These are phyloP conservation scores for Todus mexicanus DNA, from an alignment of 2,797 vertebrate genomes.

Conservation along the genomic window DNA sequence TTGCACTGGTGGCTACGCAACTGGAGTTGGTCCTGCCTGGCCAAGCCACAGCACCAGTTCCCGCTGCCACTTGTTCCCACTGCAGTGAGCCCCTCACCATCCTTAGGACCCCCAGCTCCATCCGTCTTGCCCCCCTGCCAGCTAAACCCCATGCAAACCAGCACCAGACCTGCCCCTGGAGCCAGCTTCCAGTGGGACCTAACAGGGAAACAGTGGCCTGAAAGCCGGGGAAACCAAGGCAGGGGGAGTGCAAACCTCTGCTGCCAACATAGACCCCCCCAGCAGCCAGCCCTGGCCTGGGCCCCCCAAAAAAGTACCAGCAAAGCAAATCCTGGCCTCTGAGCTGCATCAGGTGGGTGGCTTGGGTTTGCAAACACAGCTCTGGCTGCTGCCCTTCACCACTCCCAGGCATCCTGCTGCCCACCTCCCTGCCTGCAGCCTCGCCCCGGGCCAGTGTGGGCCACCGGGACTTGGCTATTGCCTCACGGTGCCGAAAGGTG, in stretches of 20 bases:
- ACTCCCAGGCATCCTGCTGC: background rate
- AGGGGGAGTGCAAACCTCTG: background rate
- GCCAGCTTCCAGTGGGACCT: background rate
- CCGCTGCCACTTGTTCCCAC: background rate
- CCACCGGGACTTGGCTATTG: background rate
- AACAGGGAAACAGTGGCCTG: fast-evolving
- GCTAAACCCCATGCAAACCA: background rate
- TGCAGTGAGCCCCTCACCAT: fast-evolving
- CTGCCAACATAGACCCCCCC: background rate
- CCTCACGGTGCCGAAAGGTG: background rate
- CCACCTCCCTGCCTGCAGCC: background rate
- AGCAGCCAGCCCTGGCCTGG: background rate
- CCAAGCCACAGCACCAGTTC: background rate
- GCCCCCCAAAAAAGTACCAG: background rate
- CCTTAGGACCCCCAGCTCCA: background rate
- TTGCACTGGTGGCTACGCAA: background rate
- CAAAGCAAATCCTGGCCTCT: background rate
- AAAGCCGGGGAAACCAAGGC: background rate
- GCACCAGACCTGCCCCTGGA: background rate
- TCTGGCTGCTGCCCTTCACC: background rate
- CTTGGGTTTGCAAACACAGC: background rate
- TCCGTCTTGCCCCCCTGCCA: fast-evolving
- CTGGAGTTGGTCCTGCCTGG: background rate
- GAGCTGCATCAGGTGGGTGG: background rate
- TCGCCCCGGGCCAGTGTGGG: fast-evolving